A percentile compares a stretch with the other conserved stretches of the same genome.
Conservation (phyloP, 2,797 vertebrate species). For the Acanthis flammea region DNA sequence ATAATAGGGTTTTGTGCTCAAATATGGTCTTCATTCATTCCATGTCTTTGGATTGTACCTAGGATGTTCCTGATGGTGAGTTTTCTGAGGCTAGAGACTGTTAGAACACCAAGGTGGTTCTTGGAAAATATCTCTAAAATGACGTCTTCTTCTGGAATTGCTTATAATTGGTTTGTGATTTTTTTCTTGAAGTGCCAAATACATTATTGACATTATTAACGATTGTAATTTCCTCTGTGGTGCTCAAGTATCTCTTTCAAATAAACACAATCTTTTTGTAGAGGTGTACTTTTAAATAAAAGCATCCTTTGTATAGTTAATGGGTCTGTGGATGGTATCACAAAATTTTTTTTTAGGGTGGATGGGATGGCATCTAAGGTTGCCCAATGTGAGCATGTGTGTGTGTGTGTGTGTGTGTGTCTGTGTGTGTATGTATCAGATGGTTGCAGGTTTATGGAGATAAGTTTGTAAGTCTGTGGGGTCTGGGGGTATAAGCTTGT, state of each 20-base stretch:
- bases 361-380: not conserved
- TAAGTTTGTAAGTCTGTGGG: not conserved
- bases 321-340: not conserved
- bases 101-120: not conserved
- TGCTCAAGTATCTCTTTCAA: not conserved
- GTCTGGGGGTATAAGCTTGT: not conserved
- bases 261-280: not conserved
- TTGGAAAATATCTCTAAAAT: not conserved
- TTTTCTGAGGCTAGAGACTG: not conserved
- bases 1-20: not conserved
- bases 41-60: not conserved
- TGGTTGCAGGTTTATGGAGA: not conserved
- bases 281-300: not conserved
- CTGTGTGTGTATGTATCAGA: not conserved
- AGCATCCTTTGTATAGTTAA: not conserved
- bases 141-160: not conserved
- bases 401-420: not conserved
- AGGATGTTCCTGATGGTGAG: not conserved
- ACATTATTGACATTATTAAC: not conserved
- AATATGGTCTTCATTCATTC: not conserved
- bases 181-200: not conserved
- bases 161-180: not conserved
- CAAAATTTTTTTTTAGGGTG: not conserved
- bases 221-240: not conserved
- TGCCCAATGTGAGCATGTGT: not conserved